Percentiles rank a stretch among this genome's conserved stretches.
Conservation (phyloP, 1,140 invertebrate genomes). For the Mamestra configurata region DNA sequence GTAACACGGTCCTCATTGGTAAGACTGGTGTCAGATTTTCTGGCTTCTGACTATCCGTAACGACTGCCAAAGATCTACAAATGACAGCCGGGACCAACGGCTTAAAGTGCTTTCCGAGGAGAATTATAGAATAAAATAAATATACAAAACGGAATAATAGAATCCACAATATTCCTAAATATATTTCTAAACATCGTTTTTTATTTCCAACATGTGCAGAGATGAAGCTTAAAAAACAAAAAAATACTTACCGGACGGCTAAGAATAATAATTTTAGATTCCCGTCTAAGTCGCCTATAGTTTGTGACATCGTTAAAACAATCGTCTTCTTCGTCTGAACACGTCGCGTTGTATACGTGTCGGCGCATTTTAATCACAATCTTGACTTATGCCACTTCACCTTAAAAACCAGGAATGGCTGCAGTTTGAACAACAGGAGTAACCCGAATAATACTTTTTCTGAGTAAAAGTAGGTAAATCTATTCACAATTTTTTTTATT, state of each 20-base stretch:
- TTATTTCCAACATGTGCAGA: background rate
- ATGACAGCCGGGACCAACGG: no score
- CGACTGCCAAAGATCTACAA: no score
- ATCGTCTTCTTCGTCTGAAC: slow-evolving; percentile 65
- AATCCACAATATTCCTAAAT: background rate
- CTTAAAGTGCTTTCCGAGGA: no score
- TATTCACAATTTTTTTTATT: background rate
- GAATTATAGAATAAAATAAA: no score
- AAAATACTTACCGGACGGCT: slow-evolving; percentile 64
- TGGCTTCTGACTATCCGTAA: no score
- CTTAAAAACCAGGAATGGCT: background rate
- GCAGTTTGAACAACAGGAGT: background rate
- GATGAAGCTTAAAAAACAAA: background rate
- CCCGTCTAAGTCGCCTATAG: slow-evolving; percentile 69
- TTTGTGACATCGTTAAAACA: slow-evolving; percentile 62
- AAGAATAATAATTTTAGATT: slow-evolving; percentile 75
- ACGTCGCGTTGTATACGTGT: slow-evolving; percentile 57
- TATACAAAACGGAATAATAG: background rate
- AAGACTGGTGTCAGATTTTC: no score
- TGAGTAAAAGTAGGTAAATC: background rate
- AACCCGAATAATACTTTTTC: background rate
- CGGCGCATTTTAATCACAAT: slow-evolving; percentile 66
- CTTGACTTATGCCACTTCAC: slow-evolving; percentile 35
- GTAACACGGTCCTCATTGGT: no score
- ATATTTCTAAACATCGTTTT: background rate